Evolutionary conservation across 2,888 invertebrate species (phyloP).

Genomic region (Apodemia zela): DNA sequence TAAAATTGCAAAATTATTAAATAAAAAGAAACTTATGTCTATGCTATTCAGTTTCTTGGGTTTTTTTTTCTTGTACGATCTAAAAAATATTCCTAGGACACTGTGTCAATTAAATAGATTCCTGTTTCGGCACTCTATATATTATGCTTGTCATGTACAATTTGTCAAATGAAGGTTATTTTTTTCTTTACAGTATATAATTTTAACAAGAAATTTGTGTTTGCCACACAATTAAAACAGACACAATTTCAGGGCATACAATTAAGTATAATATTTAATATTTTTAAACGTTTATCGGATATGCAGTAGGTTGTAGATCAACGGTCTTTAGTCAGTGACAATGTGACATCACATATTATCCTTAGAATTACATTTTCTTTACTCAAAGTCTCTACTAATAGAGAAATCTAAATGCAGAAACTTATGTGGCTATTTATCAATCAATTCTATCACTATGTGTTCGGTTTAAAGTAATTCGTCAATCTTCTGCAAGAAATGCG

Average conservation of each 20-base stretch:
- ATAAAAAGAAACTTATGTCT: too few relatives aligned
- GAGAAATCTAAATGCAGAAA: slow-evolving; percentile 66
- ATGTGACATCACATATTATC: slow-evolving; percentile 41
- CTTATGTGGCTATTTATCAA: slow-evolving; percentile 53
- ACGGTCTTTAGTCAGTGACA: neutral
- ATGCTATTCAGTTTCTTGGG: too few relatives aligned
- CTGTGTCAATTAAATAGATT: too few relatives aligned
- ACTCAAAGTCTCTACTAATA: slow-evolving; percentile 47
- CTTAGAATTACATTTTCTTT: slow-evolving; percentile 47
- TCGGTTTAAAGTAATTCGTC: neutral
- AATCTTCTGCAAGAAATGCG: neutral
- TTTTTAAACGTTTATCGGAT: neutral
- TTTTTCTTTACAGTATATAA: too few relatives aligned
- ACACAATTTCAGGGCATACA: too few relatives aligned
- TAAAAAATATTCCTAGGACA: too few relatives aligned
- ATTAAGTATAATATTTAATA: too few relatives aligned
- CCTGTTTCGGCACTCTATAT: too few relatives aligned
- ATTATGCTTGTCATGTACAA: neutral
- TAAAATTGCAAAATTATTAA: too few relatives aligned
- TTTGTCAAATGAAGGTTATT: neutral
- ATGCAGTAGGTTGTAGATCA: neutral
- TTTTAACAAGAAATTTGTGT: too few relatives aligned
- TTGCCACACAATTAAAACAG: too few relatives aligned
- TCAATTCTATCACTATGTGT: slow-evolving; percentile 50
- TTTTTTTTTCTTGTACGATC: too few relatives aligned